Base-by-base conservation (phyloP, 2,113 vertebrate genomes). In the Eurystomus gularis region DNA sequence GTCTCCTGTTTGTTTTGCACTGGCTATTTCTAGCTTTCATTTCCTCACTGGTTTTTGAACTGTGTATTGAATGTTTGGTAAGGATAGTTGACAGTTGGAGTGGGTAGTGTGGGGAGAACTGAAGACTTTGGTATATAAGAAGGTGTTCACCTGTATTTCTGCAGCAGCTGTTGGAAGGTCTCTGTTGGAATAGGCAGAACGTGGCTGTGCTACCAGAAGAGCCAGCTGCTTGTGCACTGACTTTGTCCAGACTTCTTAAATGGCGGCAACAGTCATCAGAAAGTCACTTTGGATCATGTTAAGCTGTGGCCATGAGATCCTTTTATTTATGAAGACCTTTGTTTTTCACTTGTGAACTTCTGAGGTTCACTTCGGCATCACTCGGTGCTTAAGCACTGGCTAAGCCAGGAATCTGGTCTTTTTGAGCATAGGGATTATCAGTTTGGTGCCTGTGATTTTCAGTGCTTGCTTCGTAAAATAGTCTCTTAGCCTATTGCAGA, bases 131-230 rank as follows among this genome's bases (percentile, higher is more conserved):
- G 23, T 3, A 1, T 82, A 21, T 8, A 20, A 20, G 37, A 58
- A 39, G 28, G 39, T 51, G 17, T 49, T 93, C 23, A 20, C 26
- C 33, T 92, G 57, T 46, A 17, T 82, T 73, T 64, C 55, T 86
- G 60, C 64, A 81, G 64, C 13, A 42, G 0, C 11, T 8, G 0
- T 19, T 64, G 31, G 31, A 8, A 85, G 24, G 35, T 51, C 15
- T 39, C 25, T 92, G 6, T 58, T 88, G 35, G 42, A 68, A 35
- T 10, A 58, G 40, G 31, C 14, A 60, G 29, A 65, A 68, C 20
- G 11, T 0, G 0, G 5, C 20, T 82, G 44, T 76, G n/a, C 12
- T 66, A 0, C 18, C 25, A 33, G 57, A 58, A 28, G 20, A 77
- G 7, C 8, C 25, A n/a, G 4, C 55, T 44, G 3, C 20, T 84